Evolutionary conservation across 2,797 vertebrate genomes (phyloP), one percentile per base, ranked within the genome.

Genomic region (Sebastes matsubarae): DNA sequence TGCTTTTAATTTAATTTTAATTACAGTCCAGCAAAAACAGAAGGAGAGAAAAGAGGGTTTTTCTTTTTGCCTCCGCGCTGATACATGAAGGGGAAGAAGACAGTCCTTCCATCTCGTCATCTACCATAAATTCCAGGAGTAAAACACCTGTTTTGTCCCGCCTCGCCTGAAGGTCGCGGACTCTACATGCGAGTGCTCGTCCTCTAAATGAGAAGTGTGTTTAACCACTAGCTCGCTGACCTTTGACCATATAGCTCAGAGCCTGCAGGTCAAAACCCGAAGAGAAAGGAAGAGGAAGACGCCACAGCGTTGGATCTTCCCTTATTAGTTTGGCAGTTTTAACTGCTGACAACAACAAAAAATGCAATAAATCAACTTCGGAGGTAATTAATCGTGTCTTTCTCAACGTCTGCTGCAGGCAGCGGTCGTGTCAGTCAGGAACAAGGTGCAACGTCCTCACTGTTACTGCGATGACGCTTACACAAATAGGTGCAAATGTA

Each of bases 71-170:
- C 32, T 54, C 9, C 11, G 8, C 25, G 50, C 16, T 68, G 30
- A 69, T 25, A 16, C 0, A 38, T 6, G 58, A 67, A 7, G 13
- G 18, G 6, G 42, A 32, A 68, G 22, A 14, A 11, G 36, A 58
- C 24, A 10, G 46, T 25, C 4, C 20, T 24, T 61, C 27, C 5
- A 6, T 58, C 46, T 66, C 32, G 2, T 5, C 13, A 24, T 36
- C 3, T 10, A 72, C 4, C 32, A 25, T 52, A 74, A 79, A 82
- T 77, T 86, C 81, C 80, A 4, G 2, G 5, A 82, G 79, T 6
- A 22, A 75, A 86, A 86, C 90, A 91, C 77, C 87, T 88, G 89
- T 85, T 91, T 80, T 11, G 59, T 82, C n/a, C 54, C 22, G 30
- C 67, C 65, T 54, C 46, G 68, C 85, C 83, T 65, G n/a, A 32